Evolutionary conservation across 2,888 invertebrate species (phyloP), one percentile per base, ranked within the genome.

Genomic region (Argyresthia goedartella): DNA sequence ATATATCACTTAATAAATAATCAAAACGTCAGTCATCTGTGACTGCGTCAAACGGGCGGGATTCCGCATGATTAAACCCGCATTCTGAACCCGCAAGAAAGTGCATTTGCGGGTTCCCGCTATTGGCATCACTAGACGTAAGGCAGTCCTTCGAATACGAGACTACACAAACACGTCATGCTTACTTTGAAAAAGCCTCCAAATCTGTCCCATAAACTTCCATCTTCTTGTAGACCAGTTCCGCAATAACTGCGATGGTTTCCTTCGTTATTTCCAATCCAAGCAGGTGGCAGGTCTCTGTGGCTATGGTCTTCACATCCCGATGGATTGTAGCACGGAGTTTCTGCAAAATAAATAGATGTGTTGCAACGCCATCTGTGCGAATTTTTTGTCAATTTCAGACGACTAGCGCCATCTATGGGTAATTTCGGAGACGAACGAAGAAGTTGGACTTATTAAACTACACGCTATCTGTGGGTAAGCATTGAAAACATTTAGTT

Each of bases 181-280:
- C 73, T 65, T 76, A 91, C 91, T 89, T 91, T 13, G 91, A 88
- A 79, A 92, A 92, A 39, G 88, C 87, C 71, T 92, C 92, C 56
- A 92, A 76, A 72, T 92, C 92, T 11, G 72, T 59, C 4, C 87
- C 88, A 64, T 89, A 90, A 0, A 85, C 61, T 25, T 74, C 65
- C 47, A 89, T 61, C 67, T 91, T 91, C 66, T 86, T 88, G 71
- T 86, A 89, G 13, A 88, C 74, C 4, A 91, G 66, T 67, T 92
- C 91, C 1, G 89, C 77, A 49, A 92, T 84, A 10, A 91, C 69
- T 57, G 91, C 90, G 58, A 88, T 76, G 0, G 90, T 88, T 51
- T 88, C 74, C 58, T 81, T 77, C 35, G 88, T 85, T 54, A 88
- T 81, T 58, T 88, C 87, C 60, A 88, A 63, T 1, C 87, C 81